Base-by-base conservation (phyloP, 2,113 vertebrate species). In the Xiphias gladius region DNA sequence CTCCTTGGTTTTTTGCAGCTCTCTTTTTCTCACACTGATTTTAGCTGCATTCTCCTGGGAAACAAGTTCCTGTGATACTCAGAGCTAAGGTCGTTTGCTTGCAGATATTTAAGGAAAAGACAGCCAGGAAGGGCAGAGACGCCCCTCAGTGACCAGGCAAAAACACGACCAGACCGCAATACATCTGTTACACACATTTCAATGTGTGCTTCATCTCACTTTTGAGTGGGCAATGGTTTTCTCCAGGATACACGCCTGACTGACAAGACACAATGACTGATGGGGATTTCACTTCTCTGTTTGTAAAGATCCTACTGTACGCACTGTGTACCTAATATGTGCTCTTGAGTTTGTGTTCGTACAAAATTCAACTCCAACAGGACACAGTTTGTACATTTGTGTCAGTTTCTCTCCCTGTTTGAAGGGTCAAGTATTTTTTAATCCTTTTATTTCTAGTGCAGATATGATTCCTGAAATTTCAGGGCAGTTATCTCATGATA, bases 21-120 rank as follows among this genome's bases (percentile, higher is more conserved):
- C 85, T 83, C 64, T 0, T 71, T 85, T 92, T 93, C 91, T 93
- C 90, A 92, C 79, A 93, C 87, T 81, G 86, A 65, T 91, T 92
- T 91, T 93, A 93, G 91, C 84, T 35, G 55, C 80, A 59, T 57
- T 85, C 92, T 89, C 90, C 58, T 55, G 92, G 87, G 91, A 92
- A 10, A 50, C 11, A 1, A 55, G 54, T 71, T 57, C 54, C 16
- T 28, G 50, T n/a, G 54, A 86, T 67, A 19, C 26, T 79, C 13
- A 1, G 62, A 83, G 54, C 6, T 0, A 35, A 73, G 62, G 67
- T 48, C 1, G 7, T 71, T 84, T 41, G 57, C 66, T 57, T 41
- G 43, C 10, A 81, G 43, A 73, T 88, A 79, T 84, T 80, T 86
- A 30, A 24, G 67, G 71, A 20, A 73, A 64, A 74, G 58, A 37